Evolutionary conservation across 2,888 invertebrate genomes (phyloP).

Genomic region (Drosophila mimetica): DNA sequence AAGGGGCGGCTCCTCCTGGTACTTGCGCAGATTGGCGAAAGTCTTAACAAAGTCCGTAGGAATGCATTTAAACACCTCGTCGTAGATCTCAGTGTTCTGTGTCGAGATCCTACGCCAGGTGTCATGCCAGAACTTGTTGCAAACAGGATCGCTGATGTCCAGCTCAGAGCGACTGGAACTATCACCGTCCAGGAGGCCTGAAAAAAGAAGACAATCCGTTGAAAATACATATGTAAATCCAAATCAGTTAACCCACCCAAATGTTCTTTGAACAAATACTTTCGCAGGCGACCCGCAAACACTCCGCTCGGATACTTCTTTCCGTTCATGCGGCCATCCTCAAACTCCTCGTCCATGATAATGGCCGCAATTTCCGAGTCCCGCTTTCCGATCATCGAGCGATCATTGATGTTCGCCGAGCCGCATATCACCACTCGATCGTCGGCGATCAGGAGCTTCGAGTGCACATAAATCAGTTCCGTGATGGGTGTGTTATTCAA

Average conservation of each 20-base stretch:
- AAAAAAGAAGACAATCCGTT: not conserved
- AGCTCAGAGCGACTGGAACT: slow-evolving; percentile 83
- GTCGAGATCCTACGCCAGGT: slow-evolving; percentile 93
- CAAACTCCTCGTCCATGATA: slow-evolving; percentile 93
- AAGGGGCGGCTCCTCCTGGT: slow-evolving; percentile 90
- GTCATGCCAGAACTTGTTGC: slow-evolving; percentile 92
- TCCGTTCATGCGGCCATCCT: slow-evolving; percentile 93
- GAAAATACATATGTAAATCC: rapidly evolving
- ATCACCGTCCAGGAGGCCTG: slow-evolving; percentile 85
- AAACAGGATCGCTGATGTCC: slow-evolving; percentile 92
- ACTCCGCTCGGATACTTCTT: slow-evolving; percentile 92
- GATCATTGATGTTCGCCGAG: slow-evolving; percentile 98
- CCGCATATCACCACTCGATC: slow-evolving; percentile 97
- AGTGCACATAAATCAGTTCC: slow-evolving; percentile 98
- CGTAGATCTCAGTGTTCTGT: slow-evolving; percentile 94
- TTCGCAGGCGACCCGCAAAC: slow-evolving; percentile 93
- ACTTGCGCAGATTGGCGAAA: slow-evolving; percentile 91
- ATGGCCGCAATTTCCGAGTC: slow-evolving; percentile 97
- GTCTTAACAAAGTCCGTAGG: slow-evolving; percentile 93
- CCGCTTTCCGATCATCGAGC: slow-evolving; percentile 96
- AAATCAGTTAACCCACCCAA: slow-evolving; percentile 86
- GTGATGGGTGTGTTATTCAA: slow-evolving; percentile 93
- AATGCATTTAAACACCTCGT: slow-evolving; percentile 95
- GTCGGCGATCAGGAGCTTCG: slow-evolving; percentile 97
- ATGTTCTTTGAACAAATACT: slow-evolving; percentile 95